Conservation (phyloP, 2,888 invertebrate species). For the Ceramica pisi region DNA sequence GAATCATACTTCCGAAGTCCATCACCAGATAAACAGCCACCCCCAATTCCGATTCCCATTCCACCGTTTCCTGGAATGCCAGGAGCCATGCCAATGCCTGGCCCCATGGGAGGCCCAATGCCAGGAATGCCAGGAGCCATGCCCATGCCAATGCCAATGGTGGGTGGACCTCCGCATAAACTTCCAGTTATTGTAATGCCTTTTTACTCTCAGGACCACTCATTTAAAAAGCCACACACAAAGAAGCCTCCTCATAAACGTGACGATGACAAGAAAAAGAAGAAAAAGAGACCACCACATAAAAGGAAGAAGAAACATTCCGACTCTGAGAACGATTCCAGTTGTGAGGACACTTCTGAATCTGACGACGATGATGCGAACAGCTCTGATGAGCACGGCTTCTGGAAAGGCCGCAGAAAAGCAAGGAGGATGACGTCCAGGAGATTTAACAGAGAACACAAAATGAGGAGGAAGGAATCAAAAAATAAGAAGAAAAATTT, state of each 20-base stretch:
- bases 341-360: constrained; percentile 33
- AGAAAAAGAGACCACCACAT: constrained; percentile 50
- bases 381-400: constrained; percentile 70
- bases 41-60: constrained; percentile 67
- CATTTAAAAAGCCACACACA: constrained; percentile 67
- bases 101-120: constrained; percentile 47
- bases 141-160: constrained; percentile 61
- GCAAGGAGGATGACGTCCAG: constrained; percentile 57
- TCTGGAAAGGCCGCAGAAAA: constrained; percentile 71
- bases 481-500: constrained; percentile 69
- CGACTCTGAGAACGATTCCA: constrained; percentile 24
- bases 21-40: constrained; percentile 65
- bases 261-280: constrained; percentile 46
- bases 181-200: constrained; percentile 88
- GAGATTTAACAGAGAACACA: constrained; percentile 28
- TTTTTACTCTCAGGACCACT: constrained; percentile 83
- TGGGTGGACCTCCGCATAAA: constrained; percentile 76
- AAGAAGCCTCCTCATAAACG: constrained; percentile 31
- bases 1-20: constrained; percentile 65
- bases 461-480: constrained; percentile 59
- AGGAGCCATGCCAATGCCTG: constrained; percentile 57
- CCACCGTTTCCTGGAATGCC: constrained; percentile 66
- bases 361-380: constrained; percentile 59
- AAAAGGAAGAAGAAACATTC: constrained; percentile 53
- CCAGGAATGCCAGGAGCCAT: constrained; percentile 58